Percentiles rank a stretch among this genome's conserved stretches.
Conservation (phyloP, 2,113 vertebrate species). For the Eulemur rufifrons region DNA sequence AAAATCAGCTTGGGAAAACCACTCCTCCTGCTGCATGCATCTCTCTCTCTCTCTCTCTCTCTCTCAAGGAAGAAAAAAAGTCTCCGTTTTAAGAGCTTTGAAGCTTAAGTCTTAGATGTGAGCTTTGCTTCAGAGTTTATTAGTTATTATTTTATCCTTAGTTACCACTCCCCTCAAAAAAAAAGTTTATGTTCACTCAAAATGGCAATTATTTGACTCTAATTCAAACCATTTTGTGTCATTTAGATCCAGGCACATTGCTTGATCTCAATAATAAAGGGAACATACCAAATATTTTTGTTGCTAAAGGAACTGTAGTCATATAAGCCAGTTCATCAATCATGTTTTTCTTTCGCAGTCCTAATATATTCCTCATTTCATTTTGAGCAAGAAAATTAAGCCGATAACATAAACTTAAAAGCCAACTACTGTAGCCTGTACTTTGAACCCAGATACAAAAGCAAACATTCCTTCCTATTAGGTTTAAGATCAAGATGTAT, state of each 20-base stretch:
- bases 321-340: conserved; percentile 78
- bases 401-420: conserved; percentile 64
- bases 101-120: conserved; percentile 80
- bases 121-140: conserved; percentile 77
- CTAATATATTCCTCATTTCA: conserved; percentile 79
- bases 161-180: conserved; percentile 46
- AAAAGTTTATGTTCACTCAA: conserved; percentile 76
- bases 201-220: conserved; percentile 80
- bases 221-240: conserved; percentile 81
- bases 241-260: conserved; percentile 74
- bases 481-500: conserved; percentile 66
- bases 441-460: conserved; percentile 72
- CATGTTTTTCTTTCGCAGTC: conserved; percentile 55
- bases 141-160: conserved; percentile 67
- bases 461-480: conserved; percentile 50
- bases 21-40: conserved; percentile 70
- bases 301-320: conserved; percentile 78
- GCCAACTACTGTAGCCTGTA: conserved; percentile 73
- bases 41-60: not conserved
- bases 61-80: not conserved
- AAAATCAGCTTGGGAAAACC: conserved; percentile 84
- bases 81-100: conserved; percentile 72
- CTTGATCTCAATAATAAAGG: conserved; percentile 81
- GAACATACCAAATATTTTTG: conserved; percentile 79
- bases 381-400: conserved; percentile 76